These are phyloP conservation scores for Lycia hirtaria DNA, from an alignment of 2,888 invertebrate genomes.

Conservation along the genomic window DNA sequence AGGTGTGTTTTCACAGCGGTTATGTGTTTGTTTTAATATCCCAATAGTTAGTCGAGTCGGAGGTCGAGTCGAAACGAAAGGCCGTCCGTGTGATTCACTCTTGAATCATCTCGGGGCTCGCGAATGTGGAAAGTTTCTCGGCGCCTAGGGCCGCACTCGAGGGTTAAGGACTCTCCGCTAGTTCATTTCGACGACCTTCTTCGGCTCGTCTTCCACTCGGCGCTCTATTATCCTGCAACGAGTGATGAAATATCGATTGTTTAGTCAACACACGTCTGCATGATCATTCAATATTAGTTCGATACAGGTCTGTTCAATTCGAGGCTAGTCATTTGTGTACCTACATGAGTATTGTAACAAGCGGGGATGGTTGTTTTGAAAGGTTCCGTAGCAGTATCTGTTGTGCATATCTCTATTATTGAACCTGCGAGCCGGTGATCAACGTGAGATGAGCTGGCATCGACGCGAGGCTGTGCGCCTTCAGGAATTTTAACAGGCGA, in stretches of 20 bases:
- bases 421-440: background rate
- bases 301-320: conserved; percentile 1
- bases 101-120: conserved; percentile 48
- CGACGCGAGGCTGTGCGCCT: conserved; percentile 54
- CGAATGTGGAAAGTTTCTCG: conserved; percentile 32
- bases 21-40: conserved; percentile 43
- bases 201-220: conserved; percentile 6
- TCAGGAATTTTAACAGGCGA: conserved; percentile 69
- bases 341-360: background rate
- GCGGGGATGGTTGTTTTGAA: background rate
- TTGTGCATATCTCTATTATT: background rate
- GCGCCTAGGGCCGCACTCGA: conserved; percentile 28
- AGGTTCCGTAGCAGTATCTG: background rate
- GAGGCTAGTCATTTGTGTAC: background rate
- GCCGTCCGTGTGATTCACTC: conserved; percentile 49
- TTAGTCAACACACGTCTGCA: conserved; percentile 26
- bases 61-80: conserved; percentile 51
- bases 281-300: conserved; percentile 9
- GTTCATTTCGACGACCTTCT: conserved; percentile 21
- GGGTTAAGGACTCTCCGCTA: conserved; percentile 26
- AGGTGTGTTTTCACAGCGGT: conserved; percentile 37
- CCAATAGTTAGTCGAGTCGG: conserved; percentile 44
- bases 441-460: conserved; percentile 27
- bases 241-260: conserved; percentile 32
- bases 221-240: conserved; percentile 34